phyloP scores from a whole-genome alignment of 2,888 invertebrate species.

The Odiellus spinosus region DNA sequence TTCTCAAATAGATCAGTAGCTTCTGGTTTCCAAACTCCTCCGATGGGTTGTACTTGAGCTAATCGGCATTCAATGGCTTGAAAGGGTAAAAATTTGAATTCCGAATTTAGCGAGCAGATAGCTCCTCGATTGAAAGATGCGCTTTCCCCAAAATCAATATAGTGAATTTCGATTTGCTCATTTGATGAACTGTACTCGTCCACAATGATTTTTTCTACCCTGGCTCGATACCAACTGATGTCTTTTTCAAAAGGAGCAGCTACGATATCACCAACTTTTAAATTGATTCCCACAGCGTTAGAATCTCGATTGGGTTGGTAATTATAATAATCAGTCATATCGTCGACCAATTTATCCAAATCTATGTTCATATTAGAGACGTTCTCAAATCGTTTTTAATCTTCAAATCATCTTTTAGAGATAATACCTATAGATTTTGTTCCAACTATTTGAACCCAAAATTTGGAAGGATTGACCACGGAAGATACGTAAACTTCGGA shows the following conservation, averaged over 20 bases:
- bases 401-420: no score
- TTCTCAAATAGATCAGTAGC: slow-evolving; percentile 30
- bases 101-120: slow-evolving; percentile 10
- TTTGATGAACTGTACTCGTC: slow-evolving; percentile 45
- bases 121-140: slow-evolving; percentile 23
- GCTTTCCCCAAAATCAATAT: slow-evolving; percentile 68
- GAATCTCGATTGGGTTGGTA: slow-evolving; percentile 40
- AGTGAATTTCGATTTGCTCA: slow-evolving; percentile 52
- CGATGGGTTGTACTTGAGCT: slow-evolving; percentile 20
- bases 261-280: slow-evolving; percentile 54
- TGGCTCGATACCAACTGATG: slow-evolving; percentile 55
- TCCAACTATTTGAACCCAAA: slow-evolving; percentile 65
- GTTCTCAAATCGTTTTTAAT: no score
- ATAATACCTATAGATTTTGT: slow-evolving; percentile 53
- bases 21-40: slow-evolving; percentile 26
- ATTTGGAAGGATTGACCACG: slow-evolving; percentile 55
- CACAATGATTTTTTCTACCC: slow-evolving; percentile 47
- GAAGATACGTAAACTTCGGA: slow-evolving; percentile 77
- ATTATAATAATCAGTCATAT: slow-evolving; percentile 67
- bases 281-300: slow-evolving; percentile 3
- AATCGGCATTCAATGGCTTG: background rate
- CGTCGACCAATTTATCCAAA: slow-evolving; percentile 57
- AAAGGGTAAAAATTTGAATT: background rate
- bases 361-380: no score
- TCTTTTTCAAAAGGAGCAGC: slow-evolving; percentile 69